Evolutionary conservation across 2,888 invertebrate species (phyloP).

Genomic region (Aethes cnicana): DNA sequence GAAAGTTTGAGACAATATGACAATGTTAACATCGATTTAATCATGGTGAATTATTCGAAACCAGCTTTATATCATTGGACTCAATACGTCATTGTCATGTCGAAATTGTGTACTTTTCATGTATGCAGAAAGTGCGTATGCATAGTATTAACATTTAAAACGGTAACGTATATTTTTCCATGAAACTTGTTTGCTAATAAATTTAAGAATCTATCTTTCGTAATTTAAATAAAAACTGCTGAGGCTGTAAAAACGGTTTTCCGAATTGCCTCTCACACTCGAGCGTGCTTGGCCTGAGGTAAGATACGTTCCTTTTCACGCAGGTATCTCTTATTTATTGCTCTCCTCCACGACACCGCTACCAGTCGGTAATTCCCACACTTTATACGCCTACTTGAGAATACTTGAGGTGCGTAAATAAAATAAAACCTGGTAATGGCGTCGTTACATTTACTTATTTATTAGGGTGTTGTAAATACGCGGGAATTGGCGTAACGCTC

Average conservation of each 20-base stretch:
- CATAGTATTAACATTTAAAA: too few species aligned
- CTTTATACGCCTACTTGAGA: conserved; percentile 60
- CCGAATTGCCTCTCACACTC: conserved; percentile 11
- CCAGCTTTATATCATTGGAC: too few species aligned
- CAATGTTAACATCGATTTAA: too few species aligned
- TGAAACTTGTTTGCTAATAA: too few species aligned
- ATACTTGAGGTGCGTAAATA: conserved; percentile 66
- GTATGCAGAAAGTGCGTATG: too few species aligned
- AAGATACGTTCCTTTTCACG: conserved; percentile 10
- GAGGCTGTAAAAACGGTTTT: conserved; percentile 11
- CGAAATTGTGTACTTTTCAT: too few species aligned
- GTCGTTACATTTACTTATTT: conserved; percentile 61
- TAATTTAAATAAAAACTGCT: not conserved
- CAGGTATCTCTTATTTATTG: conserved; percentile 45
- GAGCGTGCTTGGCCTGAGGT: conserved; percentile 9
- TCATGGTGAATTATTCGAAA: too few species aligned
- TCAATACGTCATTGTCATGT: too few species aligned
- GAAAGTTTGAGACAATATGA: too few species aligned
- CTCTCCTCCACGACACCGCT: conserved; percentile 46
- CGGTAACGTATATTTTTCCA: too few species aligned
- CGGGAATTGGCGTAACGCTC: conserved; percentile 39
- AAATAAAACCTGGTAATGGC: conserved; percentile 67
- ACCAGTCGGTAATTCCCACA: conserved; percentile 64
- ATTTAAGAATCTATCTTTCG: not conserved
- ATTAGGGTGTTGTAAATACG: conserved; percentile 47